Evolutionary conservation across 2,797 vertebrate species (phyloP), one percentile per base, ranked within the genome.

Genomic region (Chelidonichthys spinosus): DNA sequence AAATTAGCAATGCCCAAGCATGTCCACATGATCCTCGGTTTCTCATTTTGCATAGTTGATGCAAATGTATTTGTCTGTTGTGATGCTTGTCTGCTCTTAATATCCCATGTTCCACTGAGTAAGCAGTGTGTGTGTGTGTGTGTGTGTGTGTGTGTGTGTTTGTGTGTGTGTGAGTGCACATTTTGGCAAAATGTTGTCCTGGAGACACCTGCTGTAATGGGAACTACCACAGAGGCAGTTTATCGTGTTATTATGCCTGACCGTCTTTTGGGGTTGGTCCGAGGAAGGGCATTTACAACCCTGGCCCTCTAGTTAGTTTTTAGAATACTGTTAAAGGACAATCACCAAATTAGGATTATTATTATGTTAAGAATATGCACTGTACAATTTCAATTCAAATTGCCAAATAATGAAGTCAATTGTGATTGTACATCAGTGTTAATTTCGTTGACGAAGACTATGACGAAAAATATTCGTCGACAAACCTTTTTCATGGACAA

Each of bases 71-170:
- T 76, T 80, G 67, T 76, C 71, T 83, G 74, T 47, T 77, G 64
- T 78, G 83, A 85, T 76, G 75, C 85, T 82, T 78, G 75, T 84
- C 78, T 85, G 43, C 56, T 84, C 60, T 80, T 73, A 76, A 78
- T 67, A 68, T 70, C 56, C 70, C 42, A 37, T 63, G 72, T 85
- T 84, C 72, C 71, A 64, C 79, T 17, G 56, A 67, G 56, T 62
- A 85, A 87, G 69, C 83, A 70, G 58, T 49, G 64, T 44, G 14
- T 17, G 14, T 0, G 14, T 46, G 2, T 46, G 43, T 46, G 44
- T 46, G 44, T 15, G 43, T 44, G 42, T 43, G 42, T 43, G 42
- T 43, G 40, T 42, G 40, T 42, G 42, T 2, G 3, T 47, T 7
- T 49, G 46, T 49, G 43, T 44, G 42, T 43, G 42, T 43, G 42